phyloP scores from a whole-genome alignment of 2,797 vertebrate species.

The Carapus acus region DNA sequence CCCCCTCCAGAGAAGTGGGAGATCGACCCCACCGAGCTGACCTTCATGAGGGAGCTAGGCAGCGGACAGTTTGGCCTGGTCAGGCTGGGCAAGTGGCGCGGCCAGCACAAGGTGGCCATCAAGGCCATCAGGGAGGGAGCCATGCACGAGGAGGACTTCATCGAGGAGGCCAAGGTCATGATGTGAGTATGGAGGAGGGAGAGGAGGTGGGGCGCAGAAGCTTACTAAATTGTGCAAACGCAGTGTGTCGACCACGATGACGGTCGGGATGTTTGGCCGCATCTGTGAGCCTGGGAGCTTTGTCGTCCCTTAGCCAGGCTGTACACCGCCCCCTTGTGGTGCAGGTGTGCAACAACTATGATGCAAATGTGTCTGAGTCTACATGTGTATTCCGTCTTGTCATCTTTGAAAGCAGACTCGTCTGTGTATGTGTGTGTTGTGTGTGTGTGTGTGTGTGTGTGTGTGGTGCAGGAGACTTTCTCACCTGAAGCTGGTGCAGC shows the following conservation, averaged over 20 bases:
- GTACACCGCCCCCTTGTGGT: too few relatives aligned
- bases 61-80: slow-evolving; percentile 84
- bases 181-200: slow-evolving; percentile 77
- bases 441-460: too few relatives aligned
- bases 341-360: too few relatives aligned
- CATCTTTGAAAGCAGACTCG: too few relatives aligned
- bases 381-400: too few relatives aligned
- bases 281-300: too few relatives aligned
- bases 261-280: too few relatives aligned
- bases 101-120: slow-evolving; percentile 88
- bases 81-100: slow-evolving; percentile 79
- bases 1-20: slow-evolving; percentile 80
- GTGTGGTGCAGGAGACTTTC: slow-evolving; percentile 80
- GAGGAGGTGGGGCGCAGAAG: fast-evolving
- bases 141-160: slow-evolving; percentile 95
- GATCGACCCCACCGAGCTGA: slow-evolving; percentile 78
- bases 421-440: too few relatives aligned
- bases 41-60: slow-evolving; percentile 79
- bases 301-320: too few relatives aligned
- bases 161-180: slow-evolving; percentile 97
- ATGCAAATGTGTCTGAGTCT: too few relatives aligned
- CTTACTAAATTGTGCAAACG: too few relatives aligned
- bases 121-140: slow-evolving; percentile 87
- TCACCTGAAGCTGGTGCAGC: slow-evolving; percentile 88
- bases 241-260: too few relatives aligned